These are phyloP conservation scores for Diaperis boleti DNA, from an alignment of 2,888 invertebrate species.

Conservation along the genomic window DNA sequence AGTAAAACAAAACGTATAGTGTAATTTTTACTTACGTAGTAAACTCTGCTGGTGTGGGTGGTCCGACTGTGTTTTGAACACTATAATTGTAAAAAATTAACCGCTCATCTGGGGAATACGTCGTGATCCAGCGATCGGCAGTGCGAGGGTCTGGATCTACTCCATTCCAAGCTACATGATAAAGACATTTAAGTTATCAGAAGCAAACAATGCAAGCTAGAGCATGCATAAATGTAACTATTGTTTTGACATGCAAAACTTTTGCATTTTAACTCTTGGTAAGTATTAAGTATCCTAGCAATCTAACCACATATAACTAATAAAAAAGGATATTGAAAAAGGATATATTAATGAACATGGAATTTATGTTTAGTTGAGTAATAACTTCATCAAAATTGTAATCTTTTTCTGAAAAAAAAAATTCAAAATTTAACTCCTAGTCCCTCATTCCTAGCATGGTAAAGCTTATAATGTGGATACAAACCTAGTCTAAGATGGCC, in stretches of 20 bases:
- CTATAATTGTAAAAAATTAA: constrained; percentile 70
- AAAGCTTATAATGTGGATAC: constrained; percentile 45
- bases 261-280: neutral
- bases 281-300: constrained; percentile 7
- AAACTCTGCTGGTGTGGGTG: constrained; percentile 60
- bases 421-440: constrained; percentile 35
- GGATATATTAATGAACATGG: constrained; percentile 51
- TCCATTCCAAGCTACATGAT: constrained; percentile 62
- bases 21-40: constrained; percentile 62
- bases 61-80: constrained; percentile 61
- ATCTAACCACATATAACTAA: constrained; percentile 28
- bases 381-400: constrained; percentile 42
- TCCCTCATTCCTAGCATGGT: constrained; percentile 16
- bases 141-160: constrained; percentile 62
- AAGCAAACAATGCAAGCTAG: constrained; percentile 37
- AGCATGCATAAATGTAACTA: constrained; percentile 7
- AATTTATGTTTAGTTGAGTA: constrained; percentile 39
- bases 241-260: constrained; percentile 12
- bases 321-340: constrained; percentile 58
- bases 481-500: constrained; percentile 61
- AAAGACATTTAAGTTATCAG: constrained; percentile 14
- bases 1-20: constrained; percentile 1
- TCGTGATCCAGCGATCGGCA: constrained; percentile 61
- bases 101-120: constrained; percentile 71
- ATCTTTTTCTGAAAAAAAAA: constrained; percentile 58